Conservation (phyloP, 1,140 invertebrate species). For the Metopolophium dirhodum region DNA sequence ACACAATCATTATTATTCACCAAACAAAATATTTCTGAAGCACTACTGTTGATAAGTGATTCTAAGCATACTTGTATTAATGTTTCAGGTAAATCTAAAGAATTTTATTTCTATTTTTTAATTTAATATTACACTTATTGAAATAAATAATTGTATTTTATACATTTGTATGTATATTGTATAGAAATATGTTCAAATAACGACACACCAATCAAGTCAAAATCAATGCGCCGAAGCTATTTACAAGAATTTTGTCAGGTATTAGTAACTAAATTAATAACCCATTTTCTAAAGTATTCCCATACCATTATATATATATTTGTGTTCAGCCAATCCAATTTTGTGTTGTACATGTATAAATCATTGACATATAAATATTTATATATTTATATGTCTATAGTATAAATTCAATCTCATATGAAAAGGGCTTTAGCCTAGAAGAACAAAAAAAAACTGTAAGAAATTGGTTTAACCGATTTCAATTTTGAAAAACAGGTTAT, state of each 20-base stretch:
- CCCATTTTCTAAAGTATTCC: not conserved
- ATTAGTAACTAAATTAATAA: not conserved
- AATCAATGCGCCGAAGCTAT: constrained; percentile 26
- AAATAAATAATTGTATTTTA: not conserved
- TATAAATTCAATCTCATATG: too few species aligned
- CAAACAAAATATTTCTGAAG: constrained; percentile 51
- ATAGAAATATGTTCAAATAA: constrained; percentile 45
- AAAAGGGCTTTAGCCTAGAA: too few species aligned
- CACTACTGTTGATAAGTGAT: not conserved
- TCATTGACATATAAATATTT: too few species aligned
- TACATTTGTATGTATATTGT: not conserved
- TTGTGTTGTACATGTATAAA: not conserved
- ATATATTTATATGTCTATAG: too few species aligned
- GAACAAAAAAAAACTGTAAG: too few species aligned
- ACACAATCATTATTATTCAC: constrained; percentile 16
- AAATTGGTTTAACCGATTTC: too few species aligned
- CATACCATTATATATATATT: not conserved
- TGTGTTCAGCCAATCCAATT: not conserved
- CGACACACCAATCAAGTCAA: constrained; percentile 31
- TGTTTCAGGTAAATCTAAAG: not conserved
- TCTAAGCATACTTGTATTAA: not conserved
- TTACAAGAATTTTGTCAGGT: constrained; percentile 54
- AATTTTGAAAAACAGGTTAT: too few species aligned
- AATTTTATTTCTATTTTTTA: not conserved
- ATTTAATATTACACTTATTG: not conserved